These are phyloP conservation scores for Orbicella faveolata DNA, from an alignment of 64 coral and sea anemone species.

Conservation along the genomic window DNA sequence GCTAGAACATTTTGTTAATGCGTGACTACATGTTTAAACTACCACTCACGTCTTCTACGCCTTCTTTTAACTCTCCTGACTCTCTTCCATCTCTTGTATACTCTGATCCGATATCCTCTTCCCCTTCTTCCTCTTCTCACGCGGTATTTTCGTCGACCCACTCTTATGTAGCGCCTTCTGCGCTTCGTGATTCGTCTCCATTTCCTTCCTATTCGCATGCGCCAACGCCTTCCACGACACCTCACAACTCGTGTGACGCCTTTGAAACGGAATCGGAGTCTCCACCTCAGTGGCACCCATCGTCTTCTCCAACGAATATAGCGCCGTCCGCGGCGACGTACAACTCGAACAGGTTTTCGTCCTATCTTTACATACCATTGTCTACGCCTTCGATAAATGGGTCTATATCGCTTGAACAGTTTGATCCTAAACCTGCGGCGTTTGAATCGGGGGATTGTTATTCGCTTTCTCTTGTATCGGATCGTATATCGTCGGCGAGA, in stretches of 20 bases:
- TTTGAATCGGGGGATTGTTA: not conserved
- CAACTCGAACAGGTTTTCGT: not conserved
- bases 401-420: not conserved
- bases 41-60: not conserved
- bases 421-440: not conserved
- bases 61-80: not conserved
- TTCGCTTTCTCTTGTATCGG: not conserved
- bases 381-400: not conserved
- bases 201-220: not conserved
- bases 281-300: not conserved
- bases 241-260: not conserved
- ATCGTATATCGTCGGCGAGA: not conserved
- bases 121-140: not conserved
- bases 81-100: not conserved
- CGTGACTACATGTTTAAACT: too few relatives aligned
- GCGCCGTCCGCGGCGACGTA: not conserved
- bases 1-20: not conserved
- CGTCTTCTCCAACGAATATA: not conserved
- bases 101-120: not conserved
- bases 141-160: not conserved
- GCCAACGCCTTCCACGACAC: not conserved
- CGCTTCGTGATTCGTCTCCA: not conserved
- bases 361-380: not conserved
- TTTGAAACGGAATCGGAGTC: not conserved
- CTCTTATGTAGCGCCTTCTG: not conserved